Percentiles rank a stretch among this genome's conserved stretches.
Evolutionary conservation across 2,113 vertebrate genomes (phyloP).

Genomic region (Tachycineta bicolor): DNA sequence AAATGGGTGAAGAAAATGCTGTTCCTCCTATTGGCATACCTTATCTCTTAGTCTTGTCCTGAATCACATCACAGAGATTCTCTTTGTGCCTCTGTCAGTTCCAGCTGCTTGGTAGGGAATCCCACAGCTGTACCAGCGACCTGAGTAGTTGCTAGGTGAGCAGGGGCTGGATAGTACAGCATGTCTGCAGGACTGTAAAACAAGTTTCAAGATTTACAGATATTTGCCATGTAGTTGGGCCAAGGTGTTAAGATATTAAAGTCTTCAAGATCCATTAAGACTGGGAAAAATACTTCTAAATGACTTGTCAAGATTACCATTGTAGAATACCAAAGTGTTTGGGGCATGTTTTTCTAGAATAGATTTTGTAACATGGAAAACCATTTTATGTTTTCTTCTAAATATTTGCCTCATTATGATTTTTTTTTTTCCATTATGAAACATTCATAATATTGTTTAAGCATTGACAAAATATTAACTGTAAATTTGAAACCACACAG

Average conservation of each 20-base stretch:
- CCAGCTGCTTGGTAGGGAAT: neutral
- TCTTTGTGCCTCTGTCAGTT: neutral
- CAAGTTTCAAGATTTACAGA: neutral
- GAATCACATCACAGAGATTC: neutral
- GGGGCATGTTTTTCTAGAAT: neutral
- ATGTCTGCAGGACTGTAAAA: neutral
- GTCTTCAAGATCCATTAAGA: neutral
- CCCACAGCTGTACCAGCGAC: neutral
- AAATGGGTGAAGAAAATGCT: neutral
- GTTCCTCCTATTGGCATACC: neutral
- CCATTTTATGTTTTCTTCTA: neutral
- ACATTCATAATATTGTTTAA: neutral
- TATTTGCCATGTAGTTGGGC: neutral
- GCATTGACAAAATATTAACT: neutral
- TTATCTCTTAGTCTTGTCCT: neutral
- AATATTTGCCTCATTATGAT: neutral
- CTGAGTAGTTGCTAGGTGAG: neutral
- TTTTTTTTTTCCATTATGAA: neutral
- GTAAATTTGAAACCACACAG: neutral
- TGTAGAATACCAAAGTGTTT: neutral
- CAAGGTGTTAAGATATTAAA: neutral
- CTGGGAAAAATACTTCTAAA: neutral
- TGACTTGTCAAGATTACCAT: neutral
- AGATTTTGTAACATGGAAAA: neutral
- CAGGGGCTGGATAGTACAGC: neutral